Percentiles rank a stretch among this genome's conserved stretches.
Conservation (phyloP, 1,140 invertebrate genomes). For the Ptiloglossa arizonensis region DNA sequence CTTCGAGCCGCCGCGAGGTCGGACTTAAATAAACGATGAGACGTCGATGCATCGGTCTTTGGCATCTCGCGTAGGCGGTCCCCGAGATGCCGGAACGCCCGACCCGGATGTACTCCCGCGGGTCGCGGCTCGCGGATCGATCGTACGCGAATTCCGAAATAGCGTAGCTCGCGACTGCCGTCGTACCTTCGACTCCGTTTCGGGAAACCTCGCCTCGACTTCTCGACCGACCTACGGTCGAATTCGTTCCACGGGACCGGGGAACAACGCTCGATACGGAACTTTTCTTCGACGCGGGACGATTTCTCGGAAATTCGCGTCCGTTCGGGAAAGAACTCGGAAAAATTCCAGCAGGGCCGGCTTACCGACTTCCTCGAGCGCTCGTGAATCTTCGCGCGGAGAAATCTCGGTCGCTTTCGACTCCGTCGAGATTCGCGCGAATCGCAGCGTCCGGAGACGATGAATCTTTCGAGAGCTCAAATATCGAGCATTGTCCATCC, state of each 20-base stretch:
- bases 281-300: no score
- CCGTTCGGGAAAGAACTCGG: no score
- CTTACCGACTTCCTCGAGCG: background rate
- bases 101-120: background rate
- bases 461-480: slow-evolving; percentile 14
- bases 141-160: slow-evolving; percentile 2
- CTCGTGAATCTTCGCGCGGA: background rate
- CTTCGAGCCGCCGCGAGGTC: slow-evolving; percentile 13
- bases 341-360: background rate
- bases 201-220: background rate
- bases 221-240: background rate
- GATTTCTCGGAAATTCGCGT: slow-evolving; percentile 5
- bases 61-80: no score
- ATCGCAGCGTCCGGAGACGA: background rate
- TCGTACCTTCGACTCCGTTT: slow-evolving; percentile 10
- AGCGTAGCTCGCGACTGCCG: background rate
- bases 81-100: background rate
- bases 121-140: background rate
- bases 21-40: slow-evolving; percentile 40
- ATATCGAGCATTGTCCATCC: background rate
- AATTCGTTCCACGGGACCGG: background rate
- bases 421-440: background rate
- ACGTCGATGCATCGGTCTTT: slow-evolving; percentile 7
- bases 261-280: no score
- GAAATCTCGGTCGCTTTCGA: background rate